These are phyloP conservation scores for Numenius arquata DNA, from an alignment of 2,113 vertebrate genomes.

Conservation along the genomic window DNA sequence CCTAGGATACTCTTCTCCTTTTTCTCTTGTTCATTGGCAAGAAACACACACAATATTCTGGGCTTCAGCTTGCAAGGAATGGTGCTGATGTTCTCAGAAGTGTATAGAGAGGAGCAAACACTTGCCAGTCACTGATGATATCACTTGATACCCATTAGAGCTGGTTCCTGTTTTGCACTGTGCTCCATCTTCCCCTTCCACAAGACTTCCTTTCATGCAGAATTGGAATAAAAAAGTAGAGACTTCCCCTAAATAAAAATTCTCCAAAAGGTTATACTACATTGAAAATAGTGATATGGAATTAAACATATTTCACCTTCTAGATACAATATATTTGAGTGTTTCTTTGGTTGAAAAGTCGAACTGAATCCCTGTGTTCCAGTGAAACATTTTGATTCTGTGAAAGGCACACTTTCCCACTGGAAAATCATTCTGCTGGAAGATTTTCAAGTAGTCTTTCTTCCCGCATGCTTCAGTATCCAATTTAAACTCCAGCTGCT, in stretches of 20 bases:
- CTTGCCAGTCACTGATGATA: not conserved
- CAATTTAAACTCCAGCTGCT: conserved; percentile 51
- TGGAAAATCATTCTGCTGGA: conserved; percentile 32
- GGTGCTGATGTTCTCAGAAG: not conserved
- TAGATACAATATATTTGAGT: not conserved
- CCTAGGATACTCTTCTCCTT: not conserved
- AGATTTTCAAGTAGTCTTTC: conserved; percentile 33
- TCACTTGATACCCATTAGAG: not conserved
- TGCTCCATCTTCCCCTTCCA: not conserved
- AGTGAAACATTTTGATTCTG: not conserved
- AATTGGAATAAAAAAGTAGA: not conserved
- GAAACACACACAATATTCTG: not conserved
- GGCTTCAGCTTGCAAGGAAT: not conserved
- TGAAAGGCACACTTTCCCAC: not conserved
- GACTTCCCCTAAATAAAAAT: not conserved
- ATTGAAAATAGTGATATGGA: not conserved
- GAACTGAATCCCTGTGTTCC: not conserved
- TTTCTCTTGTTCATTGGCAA: not conserved
- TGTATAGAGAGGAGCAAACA: not conserved
- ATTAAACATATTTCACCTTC: not conserved
- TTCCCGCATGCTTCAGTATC: not conserved
- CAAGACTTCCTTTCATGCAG: not conserved
- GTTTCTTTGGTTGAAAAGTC: not conserved
- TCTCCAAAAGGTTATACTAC: not conserved
- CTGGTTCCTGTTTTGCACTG: not conserved